phyloP scores from a whole-genome alignment of 2,797 vertebrate species.

The Pipistrellus pygmaeus region DNA sequence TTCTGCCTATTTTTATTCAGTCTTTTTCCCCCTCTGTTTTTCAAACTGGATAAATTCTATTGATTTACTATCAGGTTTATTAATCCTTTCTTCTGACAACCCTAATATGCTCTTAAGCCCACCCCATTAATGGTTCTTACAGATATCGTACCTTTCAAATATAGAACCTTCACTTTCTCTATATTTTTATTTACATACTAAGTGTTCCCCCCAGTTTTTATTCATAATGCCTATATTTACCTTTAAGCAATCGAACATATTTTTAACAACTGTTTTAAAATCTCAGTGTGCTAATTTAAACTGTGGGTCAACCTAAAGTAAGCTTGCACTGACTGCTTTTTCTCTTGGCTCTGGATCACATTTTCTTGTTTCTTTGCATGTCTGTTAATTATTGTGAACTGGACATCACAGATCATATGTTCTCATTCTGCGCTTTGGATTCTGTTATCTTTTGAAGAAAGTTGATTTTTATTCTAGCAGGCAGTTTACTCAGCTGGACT shows the following conservation, averaged over 20 bases:
- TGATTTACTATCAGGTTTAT: constrained; percentile 26
- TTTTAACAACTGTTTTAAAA: constrained; percentile 10
- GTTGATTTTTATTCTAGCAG: not conserved
- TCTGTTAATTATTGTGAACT: not conserved
- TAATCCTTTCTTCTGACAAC: not conserved
- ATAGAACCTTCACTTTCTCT: not conserved
- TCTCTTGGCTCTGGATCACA: not conserved
- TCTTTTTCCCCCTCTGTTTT: not conserved
- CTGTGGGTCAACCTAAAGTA: not conserved
- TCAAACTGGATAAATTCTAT: not conserved
- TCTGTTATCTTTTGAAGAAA: not conserved
- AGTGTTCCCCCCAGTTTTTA: not conserved
- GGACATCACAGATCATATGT: not conserved
- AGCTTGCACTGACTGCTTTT: not conserved
- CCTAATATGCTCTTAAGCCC: not conserved
- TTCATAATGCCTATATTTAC: not conserved
- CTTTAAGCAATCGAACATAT: not conserved
- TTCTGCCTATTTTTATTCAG: not conserved
- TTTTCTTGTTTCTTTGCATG: not conserved
- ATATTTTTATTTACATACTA: not conserved
- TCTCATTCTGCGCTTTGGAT: not conserved
- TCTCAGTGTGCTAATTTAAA: not conserved
- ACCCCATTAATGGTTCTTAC: not conserved
- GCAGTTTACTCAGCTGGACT: not conserved
- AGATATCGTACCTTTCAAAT: not conserved